Base-by-base conservation (phyloP, 2,888 invertebrate genomes). In the Unio pictorum region DNA sequence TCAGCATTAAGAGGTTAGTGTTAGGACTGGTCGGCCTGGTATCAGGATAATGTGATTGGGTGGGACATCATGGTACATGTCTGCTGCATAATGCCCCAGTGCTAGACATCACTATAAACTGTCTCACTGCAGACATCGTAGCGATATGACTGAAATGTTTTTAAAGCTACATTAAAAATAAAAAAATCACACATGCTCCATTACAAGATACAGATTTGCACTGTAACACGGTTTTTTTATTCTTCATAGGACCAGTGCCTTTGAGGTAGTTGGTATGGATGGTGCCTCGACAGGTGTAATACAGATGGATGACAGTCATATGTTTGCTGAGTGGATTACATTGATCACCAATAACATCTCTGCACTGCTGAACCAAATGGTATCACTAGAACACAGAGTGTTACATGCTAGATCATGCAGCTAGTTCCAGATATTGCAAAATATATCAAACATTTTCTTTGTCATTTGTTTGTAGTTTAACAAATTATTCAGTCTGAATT, bases 281-380 rank as follows among this genome's bases (percentile, higher is more conserved):
- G 95, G 95, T 55, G 92, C 92, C 34, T 93, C 91, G 89, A 94
- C 96, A 30, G 98, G 98, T 65, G 95, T 98, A 61, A 93, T 98
- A 75, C 96, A 97, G 91, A 96, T 96, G 90, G 96, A 96, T 84
- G 97, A 98, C 90, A 94, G 95, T 59, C 95, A 95, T 69, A 94
- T 96, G 84, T 92, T 98, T 45, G 96, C 96, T 79, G 96, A 95
- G 87, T 98, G 98, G 98, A 93, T 97, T 74, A 96, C 96, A 90
- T 94, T 94, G 91, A 96, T 98, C 88, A 94, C 96, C 61, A 96
- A 96, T 91, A 97, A 97, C 91, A 97, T 97, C 85, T 86, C 88
- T 73, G 85, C 86, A 70, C 81, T 86, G n/a, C 75, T 87, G n/a
- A 71, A 75, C 60, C 83, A 86, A 71, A 84, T 86, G 84, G 85